Evolutionary conservation across 2,888 invertebrate genomes (phyloP).

Genomic region (Polydrusus tereticollis): DNA sequence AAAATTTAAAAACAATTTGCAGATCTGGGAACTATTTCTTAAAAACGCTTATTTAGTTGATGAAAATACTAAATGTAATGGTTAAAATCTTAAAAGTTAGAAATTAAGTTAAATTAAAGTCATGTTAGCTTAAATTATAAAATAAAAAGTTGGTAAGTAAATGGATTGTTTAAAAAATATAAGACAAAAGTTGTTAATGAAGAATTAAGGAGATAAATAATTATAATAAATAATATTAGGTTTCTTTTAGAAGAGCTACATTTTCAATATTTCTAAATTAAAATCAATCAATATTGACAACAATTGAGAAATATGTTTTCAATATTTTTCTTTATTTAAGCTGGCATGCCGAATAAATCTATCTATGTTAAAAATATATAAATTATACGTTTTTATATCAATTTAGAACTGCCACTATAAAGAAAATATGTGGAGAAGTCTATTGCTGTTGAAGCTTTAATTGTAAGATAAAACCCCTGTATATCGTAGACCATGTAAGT

Average conservation of each 20-base stretch:
- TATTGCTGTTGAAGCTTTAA: slow-evolving; percentile 65
- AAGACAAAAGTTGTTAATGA: not conserved
- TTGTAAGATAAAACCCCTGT: slow-evolving; percentile 59
- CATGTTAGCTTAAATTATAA: slow-evolving; percentile 14
- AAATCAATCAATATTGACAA: too few species aligned
- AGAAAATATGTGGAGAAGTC: slow-evolving; percentile 54
- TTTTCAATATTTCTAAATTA: too few species aligned
- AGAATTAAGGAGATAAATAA: too few species aligned
- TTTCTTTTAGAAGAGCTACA: too few species aligned
- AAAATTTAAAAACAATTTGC: not conserved
- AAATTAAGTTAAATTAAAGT: slow-evolving; percentile 14
- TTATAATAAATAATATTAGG: too few species aligned
- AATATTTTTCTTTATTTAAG: too few species aligned
- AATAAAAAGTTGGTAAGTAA: too few species aligned
- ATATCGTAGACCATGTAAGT: slow-evolving; percentile 34
- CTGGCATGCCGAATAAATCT: not conserved
- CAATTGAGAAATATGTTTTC: too few species aligned
- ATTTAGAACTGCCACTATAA: slow-evolving; percentile 61
- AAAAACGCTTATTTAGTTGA: not conserved
- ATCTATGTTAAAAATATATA: slow-evolving; percentile 33
- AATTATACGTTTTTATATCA: slow-evolving; percentile 45
- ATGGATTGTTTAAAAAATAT: too few species aligned
- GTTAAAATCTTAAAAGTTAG: slow-evolving; percentile 13
- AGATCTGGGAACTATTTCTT: not conserved
- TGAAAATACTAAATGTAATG: slow-evolving; percentile 14